Base-by-base conservation (phyloP, 2,797 vertebrate species). In the Limosa lapponica region DNA sequence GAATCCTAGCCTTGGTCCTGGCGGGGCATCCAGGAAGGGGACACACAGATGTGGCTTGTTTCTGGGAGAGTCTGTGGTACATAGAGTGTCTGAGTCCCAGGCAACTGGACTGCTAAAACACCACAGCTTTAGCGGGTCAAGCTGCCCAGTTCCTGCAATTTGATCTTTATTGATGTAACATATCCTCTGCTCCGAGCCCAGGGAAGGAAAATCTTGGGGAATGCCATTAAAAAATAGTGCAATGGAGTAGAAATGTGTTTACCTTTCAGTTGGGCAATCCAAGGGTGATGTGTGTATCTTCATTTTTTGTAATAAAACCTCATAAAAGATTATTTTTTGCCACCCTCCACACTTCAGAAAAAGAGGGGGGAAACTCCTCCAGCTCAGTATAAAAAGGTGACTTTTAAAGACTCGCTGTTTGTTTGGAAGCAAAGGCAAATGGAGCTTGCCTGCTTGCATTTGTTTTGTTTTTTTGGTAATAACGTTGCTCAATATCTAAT, bases 401-500 rank as follows among this genome's bases (percentile, higher is more conserved):
- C 20, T 85, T 79, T 74, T 36, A 37, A 72, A 80, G 41, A 62
- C 18, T 18, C 6, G 4, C 10, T 13, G 17, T 59, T 79, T 32
- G 3, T 75, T 89, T 85, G 58, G 62, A 91, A 71, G 23, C 1
- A 5, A 74, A 43, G 37, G 41, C 66, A 91, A 90, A 88, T 34
- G 22, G 27, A 72, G 22, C 10, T 79, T 70, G 46, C 75, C 93
- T 92, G 67, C 65, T 88, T 75, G 51, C 24, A 75, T 89, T 89
- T 93, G 32, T 85, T 80, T 78, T 82, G 36, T 43, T 72, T 95
- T 81, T 82, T 88, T 59, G 41, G 64, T 78, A 69, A 92, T 32
- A 67, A 51, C 1, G 2, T 94, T 95, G 90, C 94, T 94, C 86
- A 89, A 41, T 97, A 96, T 96, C 97, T 98, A 97, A 97, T 97